Evolutionary conservation across 2,797 vertebrate genomes (phyloP).

Genomic region (Pipistrellus kuhlii): DNA sequence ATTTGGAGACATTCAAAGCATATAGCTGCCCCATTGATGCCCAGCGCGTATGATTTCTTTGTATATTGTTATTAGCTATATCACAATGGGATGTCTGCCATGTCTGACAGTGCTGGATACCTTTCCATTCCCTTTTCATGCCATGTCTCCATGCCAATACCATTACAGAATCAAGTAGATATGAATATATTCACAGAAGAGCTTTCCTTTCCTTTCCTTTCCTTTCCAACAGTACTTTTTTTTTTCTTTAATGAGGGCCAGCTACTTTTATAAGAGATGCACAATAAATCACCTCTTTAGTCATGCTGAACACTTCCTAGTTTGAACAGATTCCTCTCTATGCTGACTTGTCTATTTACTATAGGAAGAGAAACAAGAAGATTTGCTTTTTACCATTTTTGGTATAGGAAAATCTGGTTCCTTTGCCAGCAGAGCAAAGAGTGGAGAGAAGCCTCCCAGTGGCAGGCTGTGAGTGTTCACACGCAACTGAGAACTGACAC

Average conservation of each 20-base stretch:
- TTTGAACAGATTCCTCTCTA: conserved; percentile 60
- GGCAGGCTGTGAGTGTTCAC: neutral
- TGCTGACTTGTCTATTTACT: conserved; percentile 55
- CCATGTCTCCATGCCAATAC: conserved; percentile 1
- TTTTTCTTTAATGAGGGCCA: neutral
- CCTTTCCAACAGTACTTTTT: conserved; percentile 2
- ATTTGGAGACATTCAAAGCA: neutral
- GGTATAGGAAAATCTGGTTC: conserved; percentile 38
- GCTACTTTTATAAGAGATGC: conserved; percentile 52
- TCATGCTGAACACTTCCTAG: conserved; percentile 40
- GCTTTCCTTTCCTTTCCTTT: conserved; percentile 24
- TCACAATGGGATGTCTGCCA: neutral
- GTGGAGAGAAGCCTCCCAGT: neutral
- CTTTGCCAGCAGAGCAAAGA: conserved; percentile 33
- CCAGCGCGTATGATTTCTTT: neutral
- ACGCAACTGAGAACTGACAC: neutral
- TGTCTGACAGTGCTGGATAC: neutral
- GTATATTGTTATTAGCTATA: neutral
- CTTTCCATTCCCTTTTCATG: neutral
- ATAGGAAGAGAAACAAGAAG: conserved; percentile 40
- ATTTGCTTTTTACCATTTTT: conserved; percentile 4
- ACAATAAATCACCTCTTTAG: conserved; percentile 37
- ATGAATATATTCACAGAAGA: conserved; percentile 30
- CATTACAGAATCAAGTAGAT: neutral
- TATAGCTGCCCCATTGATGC: neutral